Conservation (phyloP, 2,113 vertebrate species). For the Neogobius melanostomus region DNA sequence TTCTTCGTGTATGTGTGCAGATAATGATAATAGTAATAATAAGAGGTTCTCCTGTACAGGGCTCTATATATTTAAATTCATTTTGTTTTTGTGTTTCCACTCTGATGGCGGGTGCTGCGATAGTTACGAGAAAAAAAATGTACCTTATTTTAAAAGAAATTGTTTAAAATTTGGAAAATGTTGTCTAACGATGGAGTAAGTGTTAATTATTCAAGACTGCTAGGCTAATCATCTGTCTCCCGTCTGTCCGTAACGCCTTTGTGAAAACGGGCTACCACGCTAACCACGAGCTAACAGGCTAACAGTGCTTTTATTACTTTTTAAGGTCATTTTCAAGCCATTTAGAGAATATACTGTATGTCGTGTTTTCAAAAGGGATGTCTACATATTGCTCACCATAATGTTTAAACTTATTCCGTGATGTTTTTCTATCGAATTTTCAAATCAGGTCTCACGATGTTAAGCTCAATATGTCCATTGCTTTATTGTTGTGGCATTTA, state of each 20-base stretch:
- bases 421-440: too few relatives aligned
- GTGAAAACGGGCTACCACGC: not conserved
- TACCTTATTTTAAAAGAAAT: slow-evolving; percentile 50
- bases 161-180: slow-evolving; percentile 61
- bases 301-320: too few relatives aligned
- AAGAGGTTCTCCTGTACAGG: slow-evolving; percentile 62
- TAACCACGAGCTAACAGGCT: not conserved
- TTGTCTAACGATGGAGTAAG: slow-evolving; percentile 50
- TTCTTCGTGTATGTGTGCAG: slow-evolving; percentile 51
- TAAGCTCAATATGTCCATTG: too few relatives aligned
- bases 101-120: slow-evolving; percentile 61
- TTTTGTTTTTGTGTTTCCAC: slow-evolving; percentile 63
- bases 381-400: too few relatives aligned
- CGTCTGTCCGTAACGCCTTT: not conserved
- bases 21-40: slow-evolving; percentile 55
- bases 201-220: slow-evolving; percentile 70
- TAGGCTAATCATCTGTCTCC: slow-evolving; percentile 56
- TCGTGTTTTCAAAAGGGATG: too few relatives aligned
- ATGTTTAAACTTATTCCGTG: too few relatives aligned
- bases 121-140: slow-evolving; percentile 42
- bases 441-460: too few relatives aligned
- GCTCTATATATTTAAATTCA: slow-evolving; percentile 68
- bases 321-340: too few relatives aligned
- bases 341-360: too few relatives aligned
- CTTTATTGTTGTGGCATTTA: too few relatives aligned